Evolutionary conservation across 1,140 invertebrate genomes (phyloP).

Genomic region (Acromyrmex echinatior): DNA sequence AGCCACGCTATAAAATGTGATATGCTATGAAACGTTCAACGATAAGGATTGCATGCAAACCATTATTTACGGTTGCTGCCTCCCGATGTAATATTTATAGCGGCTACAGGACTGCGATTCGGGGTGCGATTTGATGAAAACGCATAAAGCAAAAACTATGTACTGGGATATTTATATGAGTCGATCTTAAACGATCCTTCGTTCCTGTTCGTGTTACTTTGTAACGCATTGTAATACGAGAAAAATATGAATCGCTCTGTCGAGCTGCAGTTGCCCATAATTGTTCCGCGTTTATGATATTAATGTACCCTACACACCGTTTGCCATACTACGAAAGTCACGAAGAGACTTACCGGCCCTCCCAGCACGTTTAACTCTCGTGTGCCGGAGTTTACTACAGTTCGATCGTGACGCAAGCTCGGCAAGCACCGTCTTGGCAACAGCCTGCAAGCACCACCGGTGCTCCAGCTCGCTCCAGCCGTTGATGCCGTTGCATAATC

Average conservation of each 20-base stretch:
- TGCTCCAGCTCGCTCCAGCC: conserved; percentile 26
- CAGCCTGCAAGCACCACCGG: conserved; percentile 39
- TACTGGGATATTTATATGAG: background rate
- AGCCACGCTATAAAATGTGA: conserved; percentile 15
- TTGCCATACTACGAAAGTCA: conserved; percentile 19
- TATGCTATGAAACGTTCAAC: conserved; percentile 2
- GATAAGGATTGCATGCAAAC: conserved; percentile 38
- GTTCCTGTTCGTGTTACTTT: background rate
- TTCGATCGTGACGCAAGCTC: conserved; percentile 55
- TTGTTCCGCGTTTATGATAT: conserved; percentile 10
- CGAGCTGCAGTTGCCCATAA: background rate
- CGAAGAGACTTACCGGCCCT: conserved; percentile 24
- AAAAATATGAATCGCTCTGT: background rate
- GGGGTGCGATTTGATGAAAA: conserved; percentile 25
- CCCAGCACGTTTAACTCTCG: conserved; percentile 8
- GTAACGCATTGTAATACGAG: background rate
- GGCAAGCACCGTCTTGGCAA: conserved; percentile 52
- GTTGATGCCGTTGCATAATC: conserved; percentile 63
- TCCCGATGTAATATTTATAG: conserved; percentile 22
- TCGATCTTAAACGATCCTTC: background rate
- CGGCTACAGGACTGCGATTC: background rate
- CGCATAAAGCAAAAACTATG: background rate
- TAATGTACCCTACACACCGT: background rate
- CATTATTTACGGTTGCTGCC: conserved; percentile 43
- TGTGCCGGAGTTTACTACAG: conserved; percentile 11